These are phyloP conservation scores for Eupithecia tripunctaria DNA, from an alignment of 2,888 invertebrate species.

Conservation along the genomic window DNA sequence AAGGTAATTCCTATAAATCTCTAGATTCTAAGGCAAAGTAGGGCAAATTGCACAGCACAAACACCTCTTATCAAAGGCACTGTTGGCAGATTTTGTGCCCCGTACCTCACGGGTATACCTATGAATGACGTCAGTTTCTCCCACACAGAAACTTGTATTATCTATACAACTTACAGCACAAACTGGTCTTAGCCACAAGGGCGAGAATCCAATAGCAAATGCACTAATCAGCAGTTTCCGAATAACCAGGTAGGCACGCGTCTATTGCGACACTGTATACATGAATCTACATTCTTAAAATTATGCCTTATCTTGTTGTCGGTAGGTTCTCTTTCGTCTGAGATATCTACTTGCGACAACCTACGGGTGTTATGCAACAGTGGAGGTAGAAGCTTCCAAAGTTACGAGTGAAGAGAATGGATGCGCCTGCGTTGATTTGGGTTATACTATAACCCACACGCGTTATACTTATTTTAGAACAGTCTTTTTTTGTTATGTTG, in stretches of 20 bases:
- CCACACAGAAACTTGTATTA: conserved; percentile 48
- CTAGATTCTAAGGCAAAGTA: conserved; percentile 42
- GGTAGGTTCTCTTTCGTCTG: conserved; percentile 44
- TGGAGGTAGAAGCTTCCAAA: conserved; percentile 52
- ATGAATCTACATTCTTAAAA: conserved; percentile 37
- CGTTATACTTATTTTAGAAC: background rate
- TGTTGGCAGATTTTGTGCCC: conserved; percentile 31
- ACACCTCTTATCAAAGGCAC: conserved; percentile 49
- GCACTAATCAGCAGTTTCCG: conserved; percentile 28
- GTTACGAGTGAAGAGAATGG: conserved; percentile 35
- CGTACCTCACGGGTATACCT: conserved; percentile 1
- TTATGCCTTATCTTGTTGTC: conserved; percentile 37
- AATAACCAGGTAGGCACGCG: conserved; percentile 64
- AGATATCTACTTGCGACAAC: conserved; percentile 57
- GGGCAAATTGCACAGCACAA: conserved; percentile 43
- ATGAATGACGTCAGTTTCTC: conserved; percentile 37
- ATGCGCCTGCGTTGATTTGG: conserved; percentile 35
- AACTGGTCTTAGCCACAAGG: conserved; percentile 44
- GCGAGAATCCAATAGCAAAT: conserved; percentile 47
- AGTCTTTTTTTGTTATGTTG: no score
- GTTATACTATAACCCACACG: conserved; percentile 37
- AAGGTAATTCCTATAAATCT: conserved; percentile 26
- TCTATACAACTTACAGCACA: conserved; percentile 8
- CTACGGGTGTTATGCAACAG: conserved; percentile 77
- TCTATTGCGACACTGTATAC: conserved; percentile 72